A percentile compares a stretch with the other conserved stretches of the same genome.
Conservation (phyloP, 2,113 vertebrate species). For the Pipa parva region DNA sequence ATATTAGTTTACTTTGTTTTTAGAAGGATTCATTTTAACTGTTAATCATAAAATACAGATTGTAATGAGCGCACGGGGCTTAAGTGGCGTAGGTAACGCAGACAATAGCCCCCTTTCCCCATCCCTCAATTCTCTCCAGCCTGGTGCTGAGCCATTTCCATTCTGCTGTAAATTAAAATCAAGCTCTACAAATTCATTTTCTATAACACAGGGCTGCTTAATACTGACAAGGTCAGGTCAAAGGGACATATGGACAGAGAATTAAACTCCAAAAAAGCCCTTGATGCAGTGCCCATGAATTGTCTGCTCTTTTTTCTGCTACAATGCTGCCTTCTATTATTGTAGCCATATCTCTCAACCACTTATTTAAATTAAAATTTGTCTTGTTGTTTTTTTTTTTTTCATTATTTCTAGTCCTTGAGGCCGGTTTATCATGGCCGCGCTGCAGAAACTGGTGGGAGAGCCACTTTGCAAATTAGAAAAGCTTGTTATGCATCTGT, state of each 20-base stretch:
- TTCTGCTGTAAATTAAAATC: slow-evolving; percentile 25
- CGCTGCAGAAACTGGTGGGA: neutral
- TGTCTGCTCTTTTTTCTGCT: neutral
- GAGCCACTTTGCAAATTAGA: neutral
- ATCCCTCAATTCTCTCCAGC: slow-evolving; percentile 5
- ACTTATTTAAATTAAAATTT: neutral
- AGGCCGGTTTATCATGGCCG: neutral
- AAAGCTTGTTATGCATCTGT: no score
- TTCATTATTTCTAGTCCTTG: neutral
- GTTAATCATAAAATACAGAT: no score
- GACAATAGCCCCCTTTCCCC: neutral
- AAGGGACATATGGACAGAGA: slow-evolving; percentile 32
- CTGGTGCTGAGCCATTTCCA: slow-evolving; percentile 12
- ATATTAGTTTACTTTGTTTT: no score
- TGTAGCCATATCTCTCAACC: neutral
- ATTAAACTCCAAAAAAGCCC: slow-evolving; percentile 18
- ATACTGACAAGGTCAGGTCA: slow-evolving; percentile 35
- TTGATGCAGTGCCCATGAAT: neutral
- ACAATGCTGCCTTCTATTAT: neutral
- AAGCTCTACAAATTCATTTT: slow-evolving; percentile 26
- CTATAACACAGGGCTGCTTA: slow-evolving; percentile 24
- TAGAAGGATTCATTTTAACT: no score
- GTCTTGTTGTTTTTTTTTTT: no score
- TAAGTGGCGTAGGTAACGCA: no score
- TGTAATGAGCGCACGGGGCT: no score